Percentiles rank a stretch among this genome's conserved stretches.
phyloP scores from a whole-genome alignment of 2,797 vertebrate species.

The Mycteria americana region DNA sequence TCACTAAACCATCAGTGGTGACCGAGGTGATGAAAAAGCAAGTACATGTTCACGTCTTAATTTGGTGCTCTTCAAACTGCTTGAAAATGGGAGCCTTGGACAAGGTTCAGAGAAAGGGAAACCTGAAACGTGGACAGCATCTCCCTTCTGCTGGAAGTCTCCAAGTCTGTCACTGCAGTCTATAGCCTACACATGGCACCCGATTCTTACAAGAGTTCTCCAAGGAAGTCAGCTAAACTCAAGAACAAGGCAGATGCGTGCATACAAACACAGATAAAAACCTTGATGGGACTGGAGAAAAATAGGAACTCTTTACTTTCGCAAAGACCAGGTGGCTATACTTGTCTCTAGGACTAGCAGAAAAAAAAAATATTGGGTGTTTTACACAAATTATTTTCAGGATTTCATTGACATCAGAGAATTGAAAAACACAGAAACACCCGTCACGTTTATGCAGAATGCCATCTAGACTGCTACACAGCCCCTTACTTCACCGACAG shows the following conservation, averaged over 20 bases:
- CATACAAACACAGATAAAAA: background rate
- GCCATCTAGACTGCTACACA: background rate
- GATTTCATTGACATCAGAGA: background rate
- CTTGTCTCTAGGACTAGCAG: background rate
- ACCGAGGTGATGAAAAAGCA: background rate
- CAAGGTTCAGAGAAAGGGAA: background rate
- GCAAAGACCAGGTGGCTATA: background rate
- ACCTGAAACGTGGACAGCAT: accelerated
- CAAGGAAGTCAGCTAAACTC: background rate
- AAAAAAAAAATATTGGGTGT: accelerated
- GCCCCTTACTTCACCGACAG: background rate
- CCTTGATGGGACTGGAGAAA: background rate
- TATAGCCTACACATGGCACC: background rate
- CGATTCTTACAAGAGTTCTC: background rate
- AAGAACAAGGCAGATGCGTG: background rate
- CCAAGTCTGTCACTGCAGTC: background rate
- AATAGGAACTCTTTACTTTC: background rate
- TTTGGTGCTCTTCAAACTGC: background rate
- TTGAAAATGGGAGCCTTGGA: background rate
- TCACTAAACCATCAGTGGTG: background rate
- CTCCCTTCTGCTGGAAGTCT: background rate
- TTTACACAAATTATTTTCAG: background rate
- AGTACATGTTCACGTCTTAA: background rate
- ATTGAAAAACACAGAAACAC: background rate
- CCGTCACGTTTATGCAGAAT: background rate